Conservation (phyloP, 2,797 vertebrate genomes). For the Nannoperca australis region DNA sequence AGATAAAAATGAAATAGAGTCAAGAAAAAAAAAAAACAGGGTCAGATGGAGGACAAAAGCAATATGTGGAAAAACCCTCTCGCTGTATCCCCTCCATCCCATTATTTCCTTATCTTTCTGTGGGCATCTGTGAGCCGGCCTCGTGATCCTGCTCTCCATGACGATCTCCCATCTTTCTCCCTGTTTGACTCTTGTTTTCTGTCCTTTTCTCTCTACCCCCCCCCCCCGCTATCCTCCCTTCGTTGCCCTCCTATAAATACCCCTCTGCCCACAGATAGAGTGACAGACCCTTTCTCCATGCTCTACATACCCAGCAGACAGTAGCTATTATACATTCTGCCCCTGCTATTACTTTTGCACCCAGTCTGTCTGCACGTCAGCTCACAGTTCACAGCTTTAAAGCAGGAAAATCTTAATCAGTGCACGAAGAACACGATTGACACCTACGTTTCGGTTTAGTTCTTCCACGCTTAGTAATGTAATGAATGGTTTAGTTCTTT, state of each 20-base stretch:
- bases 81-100: neutral
- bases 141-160: slow-evolving; percentile 19
- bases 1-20: neutral
- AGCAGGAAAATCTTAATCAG: slow-evolving; percentile 7
- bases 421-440: slow-evolving; percentile 21
- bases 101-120: slow-evolving; percentile 8
- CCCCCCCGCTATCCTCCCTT: slow-evolving; percentile 17
- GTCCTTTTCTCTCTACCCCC: slow-evolving; percentile 7
- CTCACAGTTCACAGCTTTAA: slow-evolving; percentile 24
- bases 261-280: slow-evolving; percentile 50
- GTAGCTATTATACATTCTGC: slow-evolving; percentile 43
- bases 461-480: neutral
- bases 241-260: slow-evolving; percentile 59
- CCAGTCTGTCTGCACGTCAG: slow-evolving; percentile 41
- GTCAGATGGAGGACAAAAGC: slow-evolving; percentile 16
- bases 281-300: slow-evolving; percentile 58
- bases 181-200: slow-evolving; percentile 16
- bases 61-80: neutral
- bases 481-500: neutral
- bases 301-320: slow-evolving; percentile 67
- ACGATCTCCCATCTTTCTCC: neutral
- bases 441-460: neutral
- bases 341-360: slow-evolving; percentile 18
- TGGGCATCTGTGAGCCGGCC: slow-evolving; percentile 16
- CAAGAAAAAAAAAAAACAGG: neutral